Base-by-base conservation (phyloP, 2,888 invertebrate genomes). In the Leptarthrus brevirostris region DNA sequence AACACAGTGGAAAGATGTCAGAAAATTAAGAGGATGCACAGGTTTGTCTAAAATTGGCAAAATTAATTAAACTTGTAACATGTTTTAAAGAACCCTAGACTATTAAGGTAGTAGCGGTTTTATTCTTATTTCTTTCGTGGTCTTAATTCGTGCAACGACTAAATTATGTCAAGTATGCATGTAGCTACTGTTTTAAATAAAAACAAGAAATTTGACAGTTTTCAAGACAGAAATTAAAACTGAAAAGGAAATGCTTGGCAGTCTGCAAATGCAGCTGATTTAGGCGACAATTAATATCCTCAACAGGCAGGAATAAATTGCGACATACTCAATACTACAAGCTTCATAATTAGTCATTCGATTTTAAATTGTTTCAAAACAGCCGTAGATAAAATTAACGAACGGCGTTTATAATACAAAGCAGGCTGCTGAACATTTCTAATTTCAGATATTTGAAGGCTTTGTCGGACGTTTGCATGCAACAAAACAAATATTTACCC, bases 361-460 rank as follows among this genome's bases (percentile, higher is more conserved):
- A 8, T 12, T 12, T 40, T 40, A 40, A 4, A 40, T 30, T 30
- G 30, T 8, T 30, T 5, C 8, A 30, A 8, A 30, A 30, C 30
- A 30, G 3, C n/a, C n/a, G n/a, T n/a, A n/a, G n/a, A n/a, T n/a
- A n/a, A n/a, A n/a, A n/a, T n/a, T n/a, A n/a, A n/a, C n/a, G n/a
- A n/a, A 30, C 30, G 30, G 30, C 30, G 8, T n/a, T n/a, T 30
- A 30, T 30, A 30, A 30, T 30, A 8, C 30, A 8, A 8, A 30
- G 30, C 30, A n/a, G n/a, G n/a, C n/a, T n/a, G n/a, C n/a, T n/a
- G n/a, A n/a, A n/a, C n/a, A 12, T n/a, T 40, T 40, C 40, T 40
- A 40, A 40, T 40, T 40, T 40, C 40, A 40, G 40, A 40, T n/a
- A 40, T 40, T 40, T 40, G 40, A 40, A 40, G n/a, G n/a, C 40